Evolutionary conservation across 2,888 invertebrate species (phyloP).

Genomic region (Pollenia labialis): DNA sequence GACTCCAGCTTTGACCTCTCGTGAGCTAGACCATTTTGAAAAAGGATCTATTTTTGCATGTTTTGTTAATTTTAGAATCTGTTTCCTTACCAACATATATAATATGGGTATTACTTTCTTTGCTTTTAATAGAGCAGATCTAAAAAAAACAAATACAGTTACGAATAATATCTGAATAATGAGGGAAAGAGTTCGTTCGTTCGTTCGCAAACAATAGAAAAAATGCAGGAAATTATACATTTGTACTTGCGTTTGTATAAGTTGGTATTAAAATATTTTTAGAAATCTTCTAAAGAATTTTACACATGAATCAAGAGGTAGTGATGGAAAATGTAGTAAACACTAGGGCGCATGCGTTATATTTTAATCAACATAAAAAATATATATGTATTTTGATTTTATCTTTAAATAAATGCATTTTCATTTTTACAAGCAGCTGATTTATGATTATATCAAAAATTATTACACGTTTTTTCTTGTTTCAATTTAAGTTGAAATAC

Average conservation of each 20-base stretch:
- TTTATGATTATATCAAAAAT: conserved; percentile 54
- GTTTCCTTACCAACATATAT: too few relatives aligned
- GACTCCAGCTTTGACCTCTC: too few relatives aligned
- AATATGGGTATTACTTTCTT: conserved; percentile 10
- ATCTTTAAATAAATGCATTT: conserved; percentile 40
- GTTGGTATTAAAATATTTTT: conserved; percentile 50
- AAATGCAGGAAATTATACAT: conserved; percentile 16
- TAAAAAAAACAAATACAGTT: conserved; percentile 1
- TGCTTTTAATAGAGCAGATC: conserved; percentile 6
- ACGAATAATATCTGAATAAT: background rate
- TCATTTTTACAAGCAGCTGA: conserved; percentile 61
- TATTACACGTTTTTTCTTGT: background rate
- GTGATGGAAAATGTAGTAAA: conserved; percentile 55
- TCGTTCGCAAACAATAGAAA: background rate
- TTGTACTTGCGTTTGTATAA: background rate
- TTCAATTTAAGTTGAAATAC: background rate
- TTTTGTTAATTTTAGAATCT: too few relatives aligned
- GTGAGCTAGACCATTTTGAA: too few relatives aligned
- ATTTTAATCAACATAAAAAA: conserved; percentile 36
- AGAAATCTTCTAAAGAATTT: conserved; percentile 42
- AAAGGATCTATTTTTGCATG: too few relatives aligned
- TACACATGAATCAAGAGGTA: conserved; percentile 52
- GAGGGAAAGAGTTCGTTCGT: too few relatives aligned
- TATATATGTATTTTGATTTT: conserved; percentile 33
- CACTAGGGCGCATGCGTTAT: conserved; percentile 64